Evolutionary conservation across 2,888 invertebrate species (phyloP).

Genomic region (Andrena bicolor): DNA sequence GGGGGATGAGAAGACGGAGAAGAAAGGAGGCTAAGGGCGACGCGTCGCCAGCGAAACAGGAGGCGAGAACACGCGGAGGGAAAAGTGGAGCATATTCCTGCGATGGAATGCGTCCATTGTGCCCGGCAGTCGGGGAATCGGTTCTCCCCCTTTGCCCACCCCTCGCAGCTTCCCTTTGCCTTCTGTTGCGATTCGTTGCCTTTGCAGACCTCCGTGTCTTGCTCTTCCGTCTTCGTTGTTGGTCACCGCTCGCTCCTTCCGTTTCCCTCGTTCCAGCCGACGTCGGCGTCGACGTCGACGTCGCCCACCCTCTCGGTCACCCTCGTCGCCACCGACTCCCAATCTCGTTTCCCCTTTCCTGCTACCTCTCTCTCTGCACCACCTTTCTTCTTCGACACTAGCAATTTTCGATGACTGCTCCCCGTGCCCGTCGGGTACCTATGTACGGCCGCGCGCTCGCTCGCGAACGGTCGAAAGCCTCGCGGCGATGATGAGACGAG

Average conservation of each 20-base stretch:
- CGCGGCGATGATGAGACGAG: conserved; percentile 25
- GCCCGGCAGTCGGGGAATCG: conserved; percentile 49
- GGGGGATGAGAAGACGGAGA: neutral
- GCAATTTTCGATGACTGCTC: conserved; percentile 51
- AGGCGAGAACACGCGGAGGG: conserved; percentile 23
- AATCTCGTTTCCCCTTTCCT: neutral
- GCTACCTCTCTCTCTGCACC: neutral
- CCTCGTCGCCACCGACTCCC: neutral
- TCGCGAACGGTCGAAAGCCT: conserved; percentile 47
- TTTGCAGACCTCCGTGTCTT: neutral
- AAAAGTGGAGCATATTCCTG: conserved; percentile 65
- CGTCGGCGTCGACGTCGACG: conserved; percentile 1
- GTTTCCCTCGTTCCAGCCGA: neutral
- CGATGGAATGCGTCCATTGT: conserved; percentile 70
- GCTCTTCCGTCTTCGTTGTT: neutral
- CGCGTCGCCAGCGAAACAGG: neutral
- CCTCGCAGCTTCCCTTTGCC: conserved; percentile 18
- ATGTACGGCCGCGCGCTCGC: conserved; percentile 40
- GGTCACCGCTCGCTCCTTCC: conserved; percentile 2
- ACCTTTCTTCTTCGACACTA: conserved; percentile 16
- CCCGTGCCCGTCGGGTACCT: conserved; percentile 29
- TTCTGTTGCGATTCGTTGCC: conserved; percentile 17
- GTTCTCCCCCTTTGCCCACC: neutral
- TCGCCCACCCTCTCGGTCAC: too few species aligned
- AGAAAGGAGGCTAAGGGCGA: neutral